Base-by-base conservation (phyloP, 2,888 invertebrate species). In the Glyphotaelius pellucidus region DNA sequence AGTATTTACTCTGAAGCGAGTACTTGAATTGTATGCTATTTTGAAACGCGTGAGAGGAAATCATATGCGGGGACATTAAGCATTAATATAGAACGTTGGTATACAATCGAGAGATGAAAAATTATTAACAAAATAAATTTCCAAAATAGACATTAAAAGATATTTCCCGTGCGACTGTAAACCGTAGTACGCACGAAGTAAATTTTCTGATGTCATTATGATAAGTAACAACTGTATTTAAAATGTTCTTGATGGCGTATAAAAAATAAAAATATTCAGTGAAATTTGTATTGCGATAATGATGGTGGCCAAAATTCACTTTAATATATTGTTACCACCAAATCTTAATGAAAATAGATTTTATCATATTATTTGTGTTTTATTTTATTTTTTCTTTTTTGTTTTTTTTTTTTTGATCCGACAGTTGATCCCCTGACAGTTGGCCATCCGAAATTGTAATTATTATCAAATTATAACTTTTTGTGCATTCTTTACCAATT, bases 1-100 rank as follows among this genome's bases (percentile, higher is more conserved):
- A 81, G 31, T 67, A 67, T 67, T 67, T 67, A 67, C n/a, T 67
- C 67, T 67, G 32, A 32, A 31, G 31, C 31, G 15, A 81, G 81
- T 31, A 32, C 31, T n/a, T 31, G 32, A 15, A 81, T 31, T 31
- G 35, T 42, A 42, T 38, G 88, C n/a, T 35, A 79, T 89, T 89
- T 89, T 4, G 80, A 35, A 87, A 80, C 80, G 88, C 79, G 80
- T 79, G 80, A 89, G 88, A 25, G 88, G 88, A 35, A 79, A 89
- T 80, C 88, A 79, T 79, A 38, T 79, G 38, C 47, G 35, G 38
- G 79, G 42, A 67, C 67, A 67, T 67, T 67, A 67, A 67, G 67
- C 52, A 25, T n/a, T n/a, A 67, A 19, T 67, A 67, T 67, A 67
- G 67, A 67, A 67, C n/a, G 4, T 67, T 67, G 67, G 67, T 19